phyloP scores from a whole-genome alignment of 1,140 invertebrate species.

The Ericerus pela region DNA sequence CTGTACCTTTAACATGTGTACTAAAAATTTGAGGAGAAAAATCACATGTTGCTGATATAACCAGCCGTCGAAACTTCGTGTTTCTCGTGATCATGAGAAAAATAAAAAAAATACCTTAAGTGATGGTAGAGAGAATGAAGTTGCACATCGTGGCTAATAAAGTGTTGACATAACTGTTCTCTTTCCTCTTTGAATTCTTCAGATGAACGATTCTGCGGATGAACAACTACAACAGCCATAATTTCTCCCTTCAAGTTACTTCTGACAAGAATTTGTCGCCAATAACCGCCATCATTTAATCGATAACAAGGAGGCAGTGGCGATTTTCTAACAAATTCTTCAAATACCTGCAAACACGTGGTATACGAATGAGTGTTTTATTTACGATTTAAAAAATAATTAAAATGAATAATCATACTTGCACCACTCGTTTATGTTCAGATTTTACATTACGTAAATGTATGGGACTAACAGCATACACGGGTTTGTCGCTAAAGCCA shows the following conservation, averaged over 20 bases:
- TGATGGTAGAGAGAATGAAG: constrained; percentile 28
- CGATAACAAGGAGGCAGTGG: constrained; percentile 31
- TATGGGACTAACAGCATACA: constrained; percentile 29
- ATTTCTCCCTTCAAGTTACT: constrained; percentile 31
- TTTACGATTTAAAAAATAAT: not conserved
- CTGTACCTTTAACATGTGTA: constrained; percentile 27
- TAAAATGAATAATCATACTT: constrained; percentile 23
- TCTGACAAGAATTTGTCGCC: constrained; percentile 35
- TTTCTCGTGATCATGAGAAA: not conserved
- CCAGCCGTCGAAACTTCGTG: not conserved
- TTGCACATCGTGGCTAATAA: constrained; percentile 16
- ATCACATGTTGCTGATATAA: constrained; percentile 1
- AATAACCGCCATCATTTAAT: constrained; percentile 35
- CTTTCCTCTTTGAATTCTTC: constrained; percentile 29
- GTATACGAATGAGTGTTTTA: not conserved
- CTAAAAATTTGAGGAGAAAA: constrained; percentile 24
- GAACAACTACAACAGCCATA: constrained; percentile 34
- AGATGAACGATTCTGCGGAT: constrained; percentile 32
- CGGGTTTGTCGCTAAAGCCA: constrained; percentile 22
- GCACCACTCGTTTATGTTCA: constrained; percentile 28
- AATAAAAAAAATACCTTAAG: constrained; percentile 24
- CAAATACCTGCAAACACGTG: constrained; percentile 30
- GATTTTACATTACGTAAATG: constrained; percentile 29
- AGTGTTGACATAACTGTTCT: constrained; percentile 27
- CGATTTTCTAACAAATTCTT: constrained; percentile 33